Evolutionary conservation across 2,113 vertebrate genomes (phyloP), one percentile per base, ranked within the genome.

Genomic region (Lepisosteus osseus): DNA sequence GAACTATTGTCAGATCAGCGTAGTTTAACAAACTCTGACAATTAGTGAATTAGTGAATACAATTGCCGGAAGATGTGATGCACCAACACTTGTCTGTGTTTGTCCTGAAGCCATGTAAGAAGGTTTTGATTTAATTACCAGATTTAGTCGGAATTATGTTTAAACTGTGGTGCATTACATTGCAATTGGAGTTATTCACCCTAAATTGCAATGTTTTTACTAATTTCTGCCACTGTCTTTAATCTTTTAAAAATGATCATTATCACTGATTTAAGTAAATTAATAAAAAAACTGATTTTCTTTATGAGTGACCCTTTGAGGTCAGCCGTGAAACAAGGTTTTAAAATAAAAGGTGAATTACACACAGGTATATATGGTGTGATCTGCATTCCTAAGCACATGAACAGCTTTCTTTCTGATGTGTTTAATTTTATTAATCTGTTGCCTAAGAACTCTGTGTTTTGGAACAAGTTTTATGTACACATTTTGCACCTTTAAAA

Each of bases 301-400:
- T 29, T 29, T 29, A 29, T 29, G 29, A 29, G 45, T 67, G 44
- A 12, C 3, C 43, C 47, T 54, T 1, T 54, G 15, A 11, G 54
- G 6, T 66, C 42, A 29, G 14, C 12, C 40, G 54, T 47, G 11
- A 54, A 65, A 65, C 40, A 54, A 42, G 8, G 7, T 45, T 47
- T 72, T 43, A 17, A 14, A 64, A 51, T 62, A 65, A 54, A 61
- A 51, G 47, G 47, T 68, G 17, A 15, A 57, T 7, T 59, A 47
- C 54, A 57, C 63, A 72, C 71, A 78, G 70, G 13, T 70, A 54
- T 80, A 76, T 80, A 77, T 77, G 82, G 78, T 76, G 72, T 83
- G 65, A 77, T 54, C 72, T 83, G 73, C 71, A 70, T 65, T 57
- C 54, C 75, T 59, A 44, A 56, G 14, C 17, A 72, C 67, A n/a